Evolutionary conservation across 2,797 vertebrate species (phyloP).

Genomic region (Morelia viridis): DNA sequence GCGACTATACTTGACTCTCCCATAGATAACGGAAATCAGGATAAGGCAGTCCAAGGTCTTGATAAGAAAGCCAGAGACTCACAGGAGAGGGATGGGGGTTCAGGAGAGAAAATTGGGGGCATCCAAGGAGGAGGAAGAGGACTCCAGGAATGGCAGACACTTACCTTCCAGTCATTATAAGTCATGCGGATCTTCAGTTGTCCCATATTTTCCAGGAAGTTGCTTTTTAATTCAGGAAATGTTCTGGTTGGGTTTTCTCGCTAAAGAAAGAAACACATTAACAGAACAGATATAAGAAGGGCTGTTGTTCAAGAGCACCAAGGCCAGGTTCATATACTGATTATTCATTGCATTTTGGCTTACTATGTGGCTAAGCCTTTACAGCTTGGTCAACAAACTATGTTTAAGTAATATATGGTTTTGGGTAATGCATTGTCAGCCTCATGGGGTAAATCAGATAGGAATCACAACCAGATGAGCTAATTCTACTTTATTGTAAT

Average conservation of each 20-base stretch:
- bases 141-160: neutral
- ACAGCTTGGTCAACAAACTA: neutral
- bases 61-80: neutral
- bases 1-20: neutral
- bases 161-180: slow-evolving; percentile 80
- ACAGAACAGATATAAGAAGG: fast-evolving
- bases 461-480: no score
- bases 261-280: slow-evolving; percentile 49
- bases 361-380: neutral
- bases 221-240: slow-evolving; percentile 79
- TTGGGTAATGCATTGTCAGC: neutral
- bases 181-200: slow-evolving; percentile 72
- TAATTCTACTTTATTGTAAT: no score
- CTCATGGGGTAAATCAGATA: no score
- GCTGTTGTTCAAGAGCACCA: neutral
- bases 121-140: neutral
- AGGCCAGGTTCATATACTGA: neutral
- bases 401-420: neutral
- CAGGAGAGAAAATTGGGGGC: neutral
- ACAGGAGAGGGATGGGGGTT: neutral
- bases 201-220: slow-evolving; percentile 77
- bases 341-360: neutral
- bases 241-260: slow-evolving; percentile 63
- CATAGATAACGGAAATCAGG: neutral
- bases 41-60: neutral